Evolutionary conservation across 2,888 invertebrate genomes (phyloP).

Genomic region (Minunthozetes semirufus): DNA sequence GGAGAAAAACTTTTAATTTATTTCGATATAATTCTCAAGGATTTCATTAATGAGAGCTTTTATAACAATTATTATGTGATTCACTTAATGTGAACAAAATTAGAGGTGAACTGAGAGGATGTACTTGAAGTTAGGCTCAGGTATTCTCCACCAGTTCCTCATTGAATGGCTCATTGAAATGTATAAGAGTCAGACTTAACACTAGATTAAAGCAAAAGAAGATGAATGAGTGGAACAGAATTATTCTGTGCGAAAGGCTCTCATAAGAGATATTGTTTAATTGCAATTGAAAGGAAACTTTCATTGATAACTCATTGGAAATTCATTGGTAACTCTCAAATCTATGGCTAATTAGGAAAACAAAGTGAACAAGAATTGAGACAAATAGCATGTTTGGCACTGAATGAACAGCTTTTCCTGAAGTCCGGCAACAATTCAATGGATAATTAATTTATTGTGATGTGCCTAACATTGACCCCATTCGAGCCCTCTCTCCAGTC

Average conservation of each 20-base stretch:
- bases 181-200: neutral
- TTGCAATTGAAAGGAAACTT: neutral
- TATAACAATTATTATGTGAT: constrained; percentile 1
- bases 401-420: neutral
- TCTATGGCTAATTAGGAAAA: neutral
- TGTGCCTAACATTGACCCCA: constrained; percentile 18
- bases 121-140: constrained; percentile 11
- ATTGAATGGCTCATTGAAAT: neutral
- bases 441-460: constrained; percentile 6
- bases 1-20: neutral
- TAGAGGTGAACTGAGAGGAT: neutral
- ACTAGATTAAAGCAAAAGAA: neutral
- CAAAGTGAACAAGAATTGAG: neutral
- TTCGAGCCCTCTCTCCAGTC: neutral
- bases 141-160: neutral
- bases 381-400: constrained; percentile 15
- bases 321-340: too few relatives aligned
- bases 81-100: neutral
- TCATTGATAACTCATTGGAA: neutral
- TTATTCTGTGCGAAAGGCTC: too few relatives aligned
- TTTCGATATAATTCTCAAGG: constrained; percentile 25
- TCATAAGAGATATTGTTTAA: too few relatives aligned
- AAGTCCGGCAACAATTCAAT: neutral
- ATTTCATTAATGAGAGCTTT: neutral
- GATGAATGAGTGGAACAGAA: too few relatives aligned